phyloP scores from a whole-genome alignment of 2,797 vertebrate species.

The Sebastes trivittatus region DNA sequence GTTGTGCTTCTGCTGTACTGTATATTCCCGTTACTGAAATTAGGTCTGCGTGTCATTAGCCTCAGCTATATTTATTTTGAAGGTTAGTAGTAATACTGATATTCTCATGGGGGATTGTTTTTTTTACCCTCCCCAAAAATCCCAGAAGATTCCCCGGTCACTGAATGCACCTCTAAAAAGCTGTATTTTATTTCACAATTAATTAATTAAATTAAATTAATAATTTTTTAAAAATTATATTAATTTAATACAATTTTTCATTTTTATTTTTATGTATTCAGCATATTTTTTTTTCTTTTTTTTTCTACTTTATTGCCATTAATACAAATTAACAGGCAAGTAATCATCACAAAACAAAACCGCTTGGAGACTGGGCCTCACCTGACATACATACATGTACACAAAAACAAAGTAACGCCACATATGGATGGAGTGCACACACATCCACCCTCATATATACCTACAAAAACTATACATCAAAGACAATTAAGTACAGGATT shows the following conservation, averaged over 20 bases:
- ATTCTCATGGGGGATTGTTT: background rate
- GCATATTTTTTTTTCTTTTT: too few relatives aligned
- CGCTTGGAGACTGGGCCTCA: too few relatives aligned
- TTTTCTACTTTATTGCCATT: too few relatives aligned
- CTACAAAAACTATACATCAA: too few relatives aligned
- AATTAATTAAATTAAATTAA: background rate
- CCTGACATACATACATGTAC: too few relatives aligned
- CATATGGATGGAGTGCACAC: too few relatives aligned
- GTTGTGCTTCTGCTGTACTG: background rate
- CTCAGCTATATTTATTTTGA: background rate
- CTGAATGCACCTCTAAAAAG: background rate
- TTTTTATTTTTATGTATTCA: background rate
- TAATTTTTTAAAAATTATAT: fast-evolving
- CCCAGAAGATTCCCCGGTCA: background rate
- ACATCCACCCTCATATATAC: too few relatives aligned
- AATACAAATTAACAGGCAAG: too few relatives aligned
- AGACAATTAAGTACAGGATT: too few relatives aligned
- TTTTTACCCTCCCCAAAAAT: background rate
- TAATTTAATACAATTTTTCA: background rate
- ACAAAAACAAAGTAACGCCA: too few relatives aligned
- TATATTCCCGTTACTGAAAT: background rate
- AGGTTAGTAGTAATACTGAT: background rate
- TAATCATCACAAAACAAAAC: too few relatives aligned
- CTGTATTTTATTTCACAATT: background rate
- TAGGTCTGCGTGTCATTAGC: background rate